Percentiles rank a stretch among this genome's conserved stretches.
phyloP scores from a whole-genome alignment of 2,888 invertebrate species.

The Volucella bombylans region DNA sequence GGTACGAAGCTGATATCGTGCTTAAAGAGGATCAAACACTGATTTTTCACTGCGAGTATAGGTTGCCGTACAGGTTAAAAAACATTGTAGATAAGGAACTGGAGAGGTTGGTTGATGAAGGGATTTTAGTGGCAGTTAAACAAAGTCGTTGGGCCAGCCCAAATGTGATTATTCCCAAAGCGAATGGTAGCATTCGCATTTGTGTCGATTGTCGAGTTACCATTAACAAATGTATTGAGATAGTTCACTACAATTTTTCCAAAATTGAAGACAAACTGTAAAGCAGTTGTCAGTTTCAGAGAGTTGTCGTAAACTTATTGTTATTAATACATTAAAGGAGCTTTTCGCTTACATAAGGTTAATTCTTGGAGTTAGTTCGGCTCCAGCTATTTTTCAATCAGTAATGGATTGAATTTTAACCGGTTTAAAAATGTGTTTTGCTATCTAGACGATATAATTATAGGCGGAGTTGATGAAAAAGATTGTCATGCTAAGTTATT shows the following conservation, averaged over 20 bases:
- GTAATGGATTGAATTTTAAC: too few relatives aligned
- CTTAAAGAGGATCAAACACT: slow-evolving; percentile 28
- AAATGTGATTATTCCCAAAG: slow-evolving; percentile 77
- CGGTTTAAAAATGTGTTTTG: slow-evolving; percentile 33
- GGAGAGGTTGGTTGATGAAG: slow-evolving; percentile 56
- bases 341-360: too few relatives aligned
- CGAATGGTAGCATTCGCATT: too few relatives aligned
- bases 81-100: slow-evolving; percentile 73
- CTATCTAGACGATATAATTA: too few relatives aligned
- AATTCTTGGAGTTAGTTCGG: too few relatives aligned
- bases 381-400: too few relatives aligned
- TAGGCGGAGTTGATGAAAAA: too few relatives aligned
- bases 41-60: slow-evolving; percentile 72
- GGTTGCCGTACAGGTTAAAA: slow-evolving; percentile 72
- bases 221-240: slow-evolving; percentile 57
- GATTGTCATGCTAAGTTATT: too few relatives aligned
- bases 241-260: slow-evolving; percentile 77
- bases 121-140: slow-evolving; percentile 69
- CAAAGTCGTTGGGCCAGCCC: slow-evolving; percentile 76
- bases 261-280: slow-evolving; percentile 73
- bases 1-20: slow-evolving; percentile 26
- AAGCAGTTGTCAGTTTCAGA: too few relatives aligned
- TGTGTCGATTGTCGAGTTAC: slow-evolving; percentile 76
- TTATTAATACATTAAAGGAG: too few relatives aligned
- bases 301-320: too few relatives aligned